Conservation (phyloP, 2,113 vertebrate genomes). For the Aramus guarauna region DNA sequence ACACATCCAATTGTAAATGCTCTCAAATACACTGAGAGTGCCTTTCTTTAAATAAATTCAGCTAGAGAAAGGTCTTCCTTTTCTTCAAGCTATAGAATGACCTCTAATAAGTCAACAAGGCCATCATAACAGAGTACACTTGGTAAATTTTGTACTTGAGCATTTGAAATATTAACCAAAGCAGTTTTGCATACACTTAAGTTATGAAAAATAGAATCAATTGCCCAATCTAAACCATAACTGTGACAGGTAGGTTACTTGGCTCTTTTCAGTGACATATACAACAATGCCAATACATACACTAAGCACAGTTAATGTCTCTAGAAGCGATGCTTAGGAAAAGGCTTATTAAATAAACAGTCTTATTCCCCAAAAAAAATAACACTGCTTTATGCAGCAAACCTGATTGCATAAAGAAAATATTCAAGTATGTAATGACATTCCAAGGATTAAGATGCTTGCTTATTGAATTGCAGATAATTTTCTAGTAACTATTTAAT, state of each 20-base stretch:
- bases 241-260: not conserved
- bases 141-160: not conserved
- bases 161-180: not conserved
- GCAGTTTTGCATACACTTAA: not conserved
- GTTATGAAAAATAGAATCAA: not conserved
- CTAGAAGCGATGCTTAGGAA: not conserved
- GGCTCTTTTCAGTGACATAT: not conserved
- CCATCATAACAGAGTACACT: not conserved
- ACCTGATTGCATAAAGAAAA: not conserved
- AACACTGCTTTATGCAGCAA: not conserved
- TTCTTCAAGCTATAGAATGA: conserved; percentile 28
- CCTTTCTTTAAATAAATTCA: not conserved
- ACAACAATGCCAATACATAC: not conserved
- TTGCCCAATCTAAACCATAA: not conserved
- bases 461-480: not conserved
- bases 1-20: not conserved
- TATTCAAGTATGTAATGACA: not conserved
- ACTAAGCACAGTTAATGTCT: not conserved
- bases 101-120: not conserved
- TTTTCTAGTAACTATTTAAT: not conserved
- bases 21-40: not conserved
- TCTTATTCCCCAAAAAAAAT: not conserved
- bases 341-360: not conserved
- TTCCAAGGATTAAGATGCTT: not conserved
- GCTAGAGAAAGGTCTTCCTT: conserved; percentile 6